These are phyloP conservation scores for Nycticebus coucang DNA, from an alignment of 2,113 vertebrate genomes.

Conservation along the genomic window DNA sequence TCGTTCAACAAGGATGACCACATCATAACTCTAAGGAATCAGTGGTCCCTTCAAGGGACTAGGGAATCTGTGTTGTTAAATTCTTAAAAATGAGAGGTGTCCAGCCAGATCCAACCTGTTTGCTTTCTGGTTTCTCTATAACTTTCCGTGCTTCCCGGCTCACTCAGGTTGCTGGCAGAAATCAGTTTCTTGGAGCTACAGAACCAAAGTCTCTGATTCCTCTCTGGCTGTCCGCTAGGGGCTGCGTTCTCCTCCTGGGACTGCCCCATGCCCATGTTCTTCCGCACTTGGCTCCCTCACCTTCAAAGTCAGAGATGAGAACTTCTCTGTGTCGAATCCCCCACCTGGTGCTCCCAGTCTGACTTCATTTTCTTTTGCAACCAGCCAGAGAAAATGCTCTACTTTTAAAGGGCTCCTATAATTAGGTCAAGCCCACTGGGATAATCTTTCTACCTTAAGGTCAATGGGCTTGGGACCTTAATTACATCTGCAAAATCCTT, in stretches of 20 bases:
- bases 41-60: not conserved
- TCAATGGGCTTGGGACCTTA: not conserved
- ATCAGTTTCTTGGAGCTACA: not conserved
- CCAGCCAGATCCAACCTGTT: not conserved
- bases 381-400: not conserved
- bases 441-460: not conserved
- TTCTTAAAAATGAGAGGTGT: not conserved
- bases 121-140: not conserved
- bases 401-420: not conserved
- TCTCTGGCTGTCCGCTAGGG: not conserved
- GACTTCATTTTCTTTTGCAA: conserved; percentile 5
- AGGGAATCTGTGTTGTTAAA: not conserved
- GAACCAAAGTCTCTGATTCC: not conserved
- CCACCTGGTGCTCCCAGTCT: not conserved
- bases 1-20: not conserved
- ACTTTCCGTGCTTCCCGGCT: not conserved
- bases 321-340: not conserved
- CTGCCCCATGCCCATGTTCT: not conserved
- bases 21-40: not conserved
- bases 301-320: not conserved
- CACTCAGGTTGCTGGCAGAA: not conserved
- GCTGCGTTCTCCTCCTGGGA: not conserved
- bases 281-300: not conserved
- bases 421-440: not conserved
- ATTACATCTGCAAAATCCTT: not conserved